phyloP scores from a whole-genome alignment of 2,888 invertebrate genomes.

The Trachelus tabidus region DNA sequence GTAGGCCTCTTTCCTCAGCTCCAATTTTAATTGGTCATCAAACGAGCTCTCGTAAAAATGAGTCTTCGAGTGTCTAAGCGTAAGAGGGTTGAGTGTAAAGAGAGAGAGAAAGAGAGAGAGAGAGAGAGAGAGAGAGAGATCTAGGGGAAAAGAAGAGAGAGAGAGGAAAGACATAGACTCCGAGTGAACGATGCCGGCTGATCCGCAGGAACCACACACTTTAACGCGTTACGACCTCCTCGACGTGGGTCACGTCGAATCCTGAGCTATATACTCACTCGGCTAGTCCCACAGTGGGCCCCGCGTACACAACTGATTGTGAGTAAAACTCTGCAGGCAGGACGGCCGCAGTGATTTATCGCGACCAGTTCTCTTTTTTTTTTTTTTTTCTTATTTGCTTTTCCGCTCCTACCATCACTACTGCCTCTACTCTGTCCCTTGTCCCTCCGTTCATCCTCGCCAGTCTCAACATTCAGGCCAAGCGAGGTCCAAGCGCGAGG shows the following conservation, averaged over 20 bases:
- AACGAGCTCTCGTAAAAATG: not conserved
- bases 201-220: too few relatives aligned
- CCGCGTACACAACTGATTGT: too few relatives aligned
- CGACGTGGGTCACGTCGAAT: too few relatives aligned
- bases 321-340: too few relatives aligned
- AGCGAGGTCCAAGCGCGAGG: conserved; percentile 23
- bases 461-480: conserved; percentile 10
- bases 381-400: conserved; percentile 10
- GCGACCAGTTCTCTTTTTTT: conserved; percentile 17
- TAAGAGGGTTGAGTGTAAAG: not conserved
- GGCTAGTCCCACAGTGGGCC: too few relatives aligned
- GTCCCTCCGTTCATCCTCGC: conserved; percentile 6
- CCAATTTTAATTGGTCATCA: too few relatives aligned
- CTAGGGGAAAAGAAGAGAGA: not conserved
- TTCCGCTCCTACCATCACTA: conserved; percentile 11
- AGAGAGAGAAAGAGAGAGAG: not conserved
- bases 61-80: not conserved
- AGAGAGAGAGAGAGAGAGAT: not conserved
- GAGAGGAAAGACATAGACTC: not conserved
- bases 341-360: conserved; percentile 23
- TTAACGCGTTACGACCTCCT: too few relatives aligned
- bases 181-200: too few relatives aligned
- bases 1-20: too few relatives aligned
- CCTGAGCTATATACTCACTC: too few relatives aligned
- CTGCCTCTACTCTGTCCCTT: not conserved